Conservation (phyloP, 2,888 invertebrate species). For the Drosophila fungiperda region DNA sequence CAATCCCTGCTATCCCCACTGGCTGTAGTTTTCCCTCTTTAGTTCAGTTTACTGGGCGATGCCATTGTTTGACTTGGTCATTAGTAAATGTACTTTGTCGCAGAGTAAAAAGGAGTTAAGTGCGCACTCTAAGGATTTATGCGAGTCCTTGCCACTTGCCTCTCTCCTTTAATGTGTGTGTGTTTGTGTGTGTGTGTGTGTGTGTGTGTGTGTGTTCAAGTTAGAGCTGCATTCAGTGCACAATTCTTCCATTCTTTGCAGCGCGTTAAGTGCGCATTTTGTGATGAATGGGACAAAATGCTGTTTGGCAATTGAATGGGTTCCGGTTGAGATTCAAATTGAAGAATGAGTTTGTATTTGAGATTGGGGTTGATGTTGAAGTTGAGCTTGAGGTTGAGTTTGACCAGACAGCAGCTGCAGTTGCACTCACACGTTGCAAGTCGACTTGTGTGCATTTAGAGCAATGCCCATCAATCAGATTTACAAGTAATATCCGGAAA, state of each 20-base stretch:
- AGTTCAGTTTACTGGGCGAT: conserved; percentile 50
- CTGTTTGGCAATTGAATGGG: conserved; percentile 59
- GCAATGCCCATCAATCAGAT: conserved; percentile 27
- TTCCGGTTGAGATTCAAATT: conserved; percentile 11
- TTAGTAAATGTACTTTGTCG: conserved; percentile 81
- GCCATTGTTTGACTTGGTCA: conserved; percentile 80
- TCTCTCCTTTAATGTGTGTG: not conserved
- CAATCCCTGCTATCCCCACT: not conserved
- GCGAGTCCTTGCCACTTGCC: conserved; percentile 21
- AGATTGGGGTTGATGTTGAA: conserved; percentile 5
- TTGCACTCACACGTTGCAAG: conserved; percentile 11
- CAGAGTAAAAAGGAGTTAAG: conserved; percentile 79
- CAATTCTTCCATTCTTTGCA: conserved; percentile 51
- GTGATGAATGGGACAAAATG: conserved; percentile 57
- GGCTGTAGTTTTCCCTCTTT: conserved; percentile 59
- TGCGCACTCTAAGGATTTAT: conserved; percentile 81
- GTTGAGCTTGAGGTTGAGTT: conserved; percentile 12
- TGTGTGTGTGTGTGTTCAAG: conserved; percentile 2
- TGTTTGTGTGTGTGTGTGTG: conserved; percentile 16
- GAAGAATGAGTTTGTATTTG: conserved; percentile 2
- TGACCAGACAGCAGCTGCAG: conserved; percentile 10
- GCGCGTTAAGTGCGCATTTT: conserved; percentile 72
- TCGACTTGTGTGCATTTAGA: not conserved
- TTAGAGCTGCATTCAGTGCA: conserved; percentile 35
- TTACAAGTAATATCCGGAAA: conserved; percentile 9